Conservation (phyloP, 2,113 vertebrate genomes). For the Paradoxurus hermaphroditus region DNA sequence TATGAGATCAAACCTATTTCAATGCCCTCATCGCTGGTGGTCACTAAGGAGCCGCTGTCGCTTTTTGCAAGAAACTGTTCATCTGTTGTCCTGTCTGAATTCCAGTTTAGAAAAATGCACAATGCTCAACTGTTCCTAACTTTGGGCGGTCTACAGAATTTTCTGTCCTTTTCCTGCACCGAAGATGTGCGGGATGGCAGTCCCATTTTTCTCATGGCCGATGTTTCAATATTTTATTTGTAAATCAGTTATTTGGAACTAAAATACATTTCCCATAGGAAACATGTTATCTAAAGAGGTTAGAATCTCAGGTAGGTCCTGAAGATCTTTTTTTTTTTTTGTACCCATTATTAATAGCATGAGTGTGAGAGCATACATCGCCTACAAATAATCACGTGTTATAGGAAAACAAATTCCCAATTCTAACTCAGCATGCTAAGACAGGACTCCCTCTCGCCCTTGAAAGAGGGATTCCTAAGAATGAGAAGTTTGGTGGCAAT, state of each 20-base stretch:
- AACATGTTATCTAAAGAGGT: neutral
- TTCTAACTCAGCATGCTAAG: neutral
- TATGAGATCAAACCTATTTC: neutral
- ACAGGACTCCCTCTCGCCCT: neutral
- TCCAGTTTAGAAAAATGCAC: neutral
- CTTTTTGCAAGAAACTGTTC: neutral
- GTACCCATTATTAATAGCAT: neutral
- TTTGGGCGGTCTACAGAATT: neutral
- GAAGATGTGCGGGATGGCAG: neutral
- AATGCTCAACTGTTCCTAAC: neutral
- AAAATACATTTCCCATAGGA: neutral
- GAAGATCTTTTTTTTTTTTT: neutral
- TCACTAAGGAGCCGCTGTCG: neutral
- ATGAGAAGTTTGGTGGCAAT: neutral
- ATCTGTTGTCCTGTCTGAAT: neutral
- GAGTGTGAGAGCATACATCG: neutral
- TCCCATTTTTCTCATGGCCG: neutral
- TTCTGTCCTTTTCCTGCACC: neutral
- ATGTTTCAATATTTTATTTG: neutral
- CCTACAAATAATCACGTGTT: neutral
- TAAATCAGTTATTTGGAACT: conserved; percentile 28
- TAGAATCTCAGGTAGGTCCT: neutral
- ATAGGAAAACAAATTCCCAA: neutral
- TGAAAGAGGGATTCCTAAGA: neutral
- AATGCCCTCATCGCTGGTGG: neutral